phyloP scores from a whole-genome alignment of 2,113 vertebrate genomes.

The Merops nubicus region DNA sequence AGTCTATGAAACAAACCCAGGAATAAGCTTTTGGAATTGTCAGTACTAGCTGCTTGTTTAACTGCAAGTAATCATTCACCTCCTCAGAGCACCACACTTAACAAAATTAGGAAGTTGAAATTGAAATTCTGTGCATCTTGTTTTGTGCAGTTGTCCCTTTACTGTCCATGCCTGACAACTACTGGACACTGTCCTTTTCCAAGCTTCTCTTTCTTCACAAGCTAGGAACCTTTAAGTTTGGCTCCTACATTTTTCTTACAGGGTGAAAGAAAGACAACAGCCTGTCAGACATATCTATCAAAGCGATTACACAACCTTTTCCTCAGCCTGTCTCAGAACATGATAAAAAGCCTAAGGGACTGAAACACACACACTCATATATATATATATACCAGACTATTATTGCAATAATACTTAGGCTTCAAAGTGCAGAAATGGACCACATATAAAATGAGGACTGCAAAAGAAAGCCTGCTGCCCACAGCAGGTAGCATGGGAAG shows the following conservation, averaged over 20 bases:
- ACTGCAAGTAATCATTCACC: background rate
- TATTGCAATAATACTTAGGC: background rate
- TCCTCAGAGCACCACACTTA: background rate
- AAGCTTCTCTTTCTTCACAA: background rate
- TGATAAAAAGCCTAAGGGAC: background rate
- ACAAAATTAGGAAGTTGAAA: background rate
- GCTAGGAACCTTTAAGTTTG: background rate
- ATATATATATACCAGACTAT: too few relatives aligned
- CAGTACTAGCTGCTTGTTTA: background rate
- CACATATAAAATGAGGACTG: background rate
- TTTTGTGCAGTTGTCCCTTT: background rate
- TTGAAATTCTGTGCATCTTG: background rate
- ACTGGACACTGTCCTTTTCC: background rate
- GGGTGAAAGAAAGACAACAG: background rate
- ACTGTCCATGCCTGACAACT: accelerated
- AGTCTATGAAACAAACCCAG: background rate
- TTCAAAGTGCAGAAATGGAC: background rate
- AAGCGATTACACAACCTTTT: conserved; percentile 20
- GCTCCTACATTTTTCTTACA: background rate
- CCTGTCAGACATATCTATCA: conserved; percentile 3
- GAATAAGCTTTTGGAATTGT: background rate
- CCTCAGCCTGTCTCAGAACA: background rate
- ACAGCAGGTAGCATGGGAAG: background rate
- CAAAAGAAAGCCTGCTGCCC: background rate
- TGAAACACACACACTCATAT: too few relatives aligned